These are phyloP conservation scores for Arenaria interpres DNA, from an alignment of 2,113 vertebrate species.

Conservation along the genomic window DNA sequence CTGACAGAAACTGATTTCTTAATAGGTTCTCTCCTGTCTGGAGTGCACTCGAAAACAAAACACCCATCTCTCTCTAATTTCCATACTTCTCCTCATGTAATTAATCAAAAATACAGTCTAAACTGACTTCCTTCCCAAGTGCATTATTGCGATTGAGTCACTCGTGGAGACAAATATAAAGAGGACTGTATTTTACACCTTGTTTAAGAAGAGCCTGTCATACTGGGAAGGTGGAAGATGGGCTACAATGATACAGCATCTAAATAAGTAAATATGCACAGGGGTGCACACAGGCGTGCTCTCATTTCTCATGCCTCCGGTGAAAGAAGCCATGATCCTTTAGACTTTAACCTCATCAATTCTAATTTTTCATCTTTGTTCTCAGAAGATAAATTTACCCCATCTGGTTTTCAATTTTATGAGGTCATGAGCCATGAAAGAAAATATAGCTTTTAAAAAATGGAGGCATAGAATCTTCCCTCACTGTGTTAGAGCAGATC, in stretches of 20 bases:
- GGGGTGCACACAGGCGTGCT: background rate
- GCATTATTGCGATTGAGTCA: background rate
- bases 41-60: slow-evolving; percentile 22
- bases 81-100: slow-evolving; percentile 24
- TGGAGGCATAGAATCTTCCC: background rate
- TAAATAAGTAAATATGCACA: background rate
- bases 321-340: slow-evolving; percentile 33
- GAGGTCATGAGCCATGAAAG: slow-evolving; percentile 16
- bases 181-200: background rate
- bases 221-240: background rate
- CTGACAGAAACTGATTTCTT: slow-evolving; percentile 35
- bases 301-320: slow-evolving; percentile 3
- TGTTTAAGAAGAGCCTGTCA: background rate
- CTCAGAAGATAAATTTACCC: slow-evolving; percentile 7
- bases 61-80: slow-evolving; percentile 1
- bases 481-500: background rate
- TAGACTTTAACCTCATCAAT: slow-evolving; percentile 13
- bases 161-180: background rate
- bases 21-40: background rate
- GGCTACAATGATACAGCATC: background rate
- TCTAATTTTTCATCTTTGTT: slow-evolving; percentile 17
- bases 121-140: slow-evolving; percentile 6
- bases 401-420: slow-evolving; percentile 40
- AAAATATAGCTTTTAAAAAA: background rate
- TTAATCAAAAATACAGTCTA: slow-evolving; percentile 47